Evolutionary conservation across 2,888 invertebrate genomes (phyloP).

Genomic region (Cetonia aurata): DNA sequence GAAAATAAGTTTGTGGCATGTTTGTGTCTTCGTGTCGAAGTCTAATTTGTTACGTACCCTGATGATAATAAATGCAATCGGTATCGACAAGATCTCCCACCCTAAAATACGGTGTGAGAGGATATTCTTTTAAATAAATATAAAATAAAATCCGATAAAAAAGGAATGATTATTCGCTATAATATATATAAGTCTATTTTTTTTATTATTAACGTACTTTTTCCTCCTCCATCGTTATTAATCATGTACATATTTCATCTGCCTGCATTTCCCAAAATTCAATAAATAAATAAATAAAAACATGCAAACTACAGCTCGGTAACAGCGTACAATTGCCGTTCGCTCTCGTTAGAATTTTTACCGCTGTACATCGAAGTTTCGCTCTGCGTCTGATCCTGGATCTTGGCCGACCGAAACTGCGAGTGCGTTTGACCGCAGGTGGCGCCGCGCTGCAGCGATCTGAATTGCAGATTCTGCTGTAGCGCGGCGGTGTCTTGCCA

Average conservation of each 20-base stretch:
- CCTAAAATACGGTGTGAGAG: not conserved
- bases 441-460: conserved; percentile 68
- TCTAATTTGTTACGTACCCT: conserved; percentile 11
- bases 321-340: conserved; percentile 77
- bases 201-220: not conserved
- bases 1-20: too few species aligned
- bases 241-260: conserved; percentile 53
- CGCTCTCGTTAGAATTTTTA: conserved; percentile 64
- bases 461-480: conserved; percentile 57
- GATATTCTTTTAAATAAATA: not conserved
- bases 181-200: conserved; percentile 32
- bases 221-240: too few species aligned
- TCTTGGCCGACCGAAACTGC: conserved; percentile 64
- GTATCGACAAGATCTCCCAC: not conserved
- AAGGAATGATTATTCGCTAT: conserved; percentile 37
- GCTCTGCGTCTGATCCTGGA: conserved; percentile 64
- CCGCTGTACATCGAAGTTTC: conserved; percentile 59
- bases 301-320: conserved; percentile 73
- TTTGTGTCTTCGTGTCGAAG: too few species aligned
- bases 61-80: conserved; percentile 24
- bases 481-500: conserved; percentile 62
- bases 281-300: conserved; percentile 48
- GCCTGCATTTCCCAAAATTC: conserved; percentile 66
- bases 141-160: not conserved
- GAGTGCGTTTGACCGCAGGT: conserved; percentile 59